Percentiles rank a stretch among this genome's conserved stretches.
phyloP scores from a whole-genome alignment of 2,113 vertebrate species.

The Pollachius pollachius region DNA sequence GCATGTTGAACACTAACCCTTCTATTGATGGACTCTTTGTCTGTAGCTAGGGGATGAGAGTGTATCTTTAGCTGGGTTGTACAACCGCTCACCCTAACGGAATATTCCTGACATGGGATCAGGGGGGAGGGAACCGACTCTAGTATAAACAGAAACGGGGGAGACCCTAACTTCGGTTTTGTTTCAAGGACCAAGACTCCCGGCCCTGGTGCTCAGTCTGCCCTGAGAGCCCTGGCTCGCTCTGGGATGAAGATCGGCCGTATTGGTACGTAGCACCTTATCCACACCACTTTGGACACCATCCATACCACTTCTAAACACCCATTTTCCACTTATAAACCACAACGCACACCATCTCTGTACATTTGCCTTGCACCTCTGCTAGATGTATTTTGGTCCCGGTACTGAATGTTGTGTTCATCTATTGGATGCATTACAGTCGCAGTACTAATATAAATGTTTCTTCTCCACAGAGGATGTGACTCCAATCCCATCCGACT shows the following conservation, averaged over 20 bases:
- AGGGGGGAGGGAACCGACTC: neutral
- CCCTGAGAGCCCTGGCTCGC: slow-evolving; percentile 92
- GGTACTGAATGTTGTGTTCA: too few relatives aligned
- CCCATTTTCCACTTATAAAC: too few relatives aligned
- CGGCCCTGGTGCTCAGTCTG: slow-evolving; percentile 96
- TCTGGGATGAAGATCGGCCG: slow-evolving; percentile 99
- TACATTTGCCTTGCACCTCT: too few relatives aligned
- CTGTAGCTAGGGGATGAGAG: too few relatives aligned
- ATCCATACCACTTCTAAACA: too few relatives aligned
- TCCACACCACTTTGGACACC: too few relatives aligned
- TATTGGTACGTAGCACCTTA: slow-evolving; percentile 77
- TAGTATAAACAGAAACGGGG: neutral
- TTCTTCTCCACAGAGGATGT: slow-evolving; percentile 86
- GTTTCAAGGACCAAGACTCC: slow-evolving; percentile 92
- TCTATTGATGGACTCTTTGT: too few relatives aligned
- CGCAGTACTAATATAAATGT: neutral
- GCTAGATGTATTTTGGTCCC: too few relatives aligned
- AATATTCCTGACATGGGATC: neutral
- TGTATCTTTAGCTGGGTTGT: too few relatives aligned
- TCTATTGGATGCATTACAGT: too few relatives aligned
- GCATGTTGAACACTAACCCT: too few relatives aligned
- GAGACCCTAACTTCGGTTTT: neutral
- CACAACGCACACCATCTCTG: too few relatives aligned
- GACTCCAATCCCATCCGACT: slow-evolving; percentile 97
- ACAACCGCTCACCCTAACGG: neutral